Percentiles rank a stretch among this genome's conserved stretches.
Conservation (phyloP, 1,140 invertebrate genomes). For the Eueides isabella region DNA sequence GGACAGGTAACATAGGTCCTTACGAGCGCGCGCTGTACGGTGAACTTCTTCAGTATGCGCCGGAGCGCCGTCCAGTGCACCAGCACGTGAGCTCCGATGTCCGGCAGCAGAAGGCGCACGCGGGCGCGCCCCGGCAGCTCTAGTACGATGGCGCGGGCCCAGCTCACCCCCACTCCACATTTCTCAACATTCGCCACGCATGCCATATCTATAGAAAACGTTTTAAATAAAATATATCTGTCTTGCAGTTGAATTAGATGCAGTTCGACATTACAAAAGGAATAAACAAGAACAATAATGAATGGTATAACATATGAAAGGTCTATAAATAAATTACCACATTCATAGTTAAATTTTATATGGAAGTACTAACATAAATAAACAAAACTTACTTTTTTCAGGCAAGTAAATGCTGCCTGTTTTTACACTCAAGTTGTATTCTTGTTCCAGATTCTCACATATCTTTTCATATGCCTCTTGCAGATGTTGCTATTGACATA, state of each 20-base stretch:
- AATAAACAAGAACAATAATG: too few species aligned
- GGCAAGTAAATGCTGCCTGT: slow-evolving; percentile 64
- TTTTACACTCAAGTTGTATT: slow-evolving; percentile 54
- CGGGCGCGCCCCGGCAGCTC: slow-evolving; percentile 52
- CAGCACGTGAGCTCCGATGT: slow-evolving; percentile 51
- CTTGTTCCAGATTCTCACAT: slow-evolving; percentile 62
- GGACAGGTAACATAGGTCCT: slow-evolving; percentile 22
- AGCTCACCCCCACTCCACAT: slow-evolving; percentile 38
- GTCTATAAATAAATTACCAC: too few species aligned
- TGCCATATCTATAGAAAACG: slow-evolving; percentile 52
- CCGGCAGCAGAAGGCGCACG: slow-evolving; percentile 56
- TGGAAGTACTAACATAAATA: too few species aligned
- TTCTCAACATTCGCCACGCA: slow-evolving; percentile 55
- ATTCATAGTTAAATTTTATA: too few species aligned
- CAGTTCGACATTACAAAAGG: too few species aligned
- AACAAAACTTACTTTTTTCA: slow-evolving; percentile 56
- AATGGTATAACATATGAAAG: too few species aligned
- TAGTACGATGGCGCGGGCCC: slow-evolving; percentile 56
- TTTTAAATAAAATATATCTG: not conserved
- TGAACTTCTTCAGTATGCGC: slow-evolving; percentile 50
- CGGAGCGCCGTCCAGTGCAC: slow-evolving; percentile 58
- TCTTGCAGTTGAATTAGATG: too few species aligned
- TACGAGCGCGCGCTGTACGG: slow-evolving; percentile 59
- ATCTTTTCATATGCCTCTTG: slow-evolving; percentile 62
- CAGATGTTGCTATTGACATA: slow-evolving; percentile 51